phyloP scores from a whole-genome alignment of 2,797 vertebrate genomes.

The Enteromius afrohamiltoni region DNA sequence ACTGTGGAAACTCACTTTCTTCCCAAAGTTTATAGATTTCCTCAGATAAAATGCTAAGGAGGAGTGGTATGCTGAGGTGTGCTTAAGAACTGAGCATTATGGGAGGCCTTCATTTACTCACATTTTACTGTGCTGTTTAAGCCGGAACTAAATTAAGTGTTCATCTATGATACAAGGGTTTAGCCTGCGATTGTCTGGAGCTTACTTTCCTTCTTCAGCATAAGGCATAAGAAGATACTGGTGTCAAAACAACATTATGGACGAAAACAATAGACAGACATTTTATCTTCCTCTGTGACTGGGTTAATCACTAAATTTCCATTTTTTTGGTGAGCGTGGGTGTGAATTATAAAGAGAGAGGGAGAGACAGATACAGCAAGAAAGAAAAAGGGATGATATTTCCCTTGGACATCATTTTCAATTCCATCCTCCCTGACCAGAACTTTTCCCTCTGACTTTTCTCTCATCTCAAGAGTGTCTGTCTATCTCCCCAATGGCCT shows the following conservation, averaged over 20 bases:
- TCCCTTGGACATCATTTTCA: constrained; percentile 75
- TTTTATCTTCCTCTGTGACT: not conserved
- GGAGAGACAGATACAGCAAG: not conserved
- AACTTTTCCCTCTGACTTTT: constrained; percentile 28
- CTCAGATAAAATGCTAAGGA: not conserved
- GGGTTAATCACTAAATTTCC: not conserved
- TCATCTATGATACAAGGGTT: not conserved
- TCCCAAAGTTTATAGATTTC: constrained; percentile 14
- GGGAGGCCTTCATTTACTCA: constrained; percentile 63
- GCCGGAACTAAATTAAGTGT: not conserved
- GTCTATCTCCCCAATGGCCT: constrained; percentile 70
- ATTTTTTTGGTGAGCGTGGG: not conserved
- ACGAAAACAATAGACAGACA: not conserved
- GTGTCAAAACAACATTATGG: not conserved
- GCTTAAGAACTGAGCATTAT: constrained; percentile 72
- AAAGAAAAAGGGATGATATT: constrained; percentile 57
- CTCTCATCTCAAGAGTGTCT: constrained; percentile 41
- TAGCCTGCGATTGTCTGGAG: not conserved
- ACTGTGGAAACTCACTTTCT: constrained; percentile 75
- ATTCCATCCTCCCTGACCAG: constrained; percentile 71
- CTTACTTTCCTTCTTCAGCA: not conserved
- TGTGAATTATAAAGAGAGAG: not conserved
- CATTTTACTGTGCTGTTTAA: not conserved
- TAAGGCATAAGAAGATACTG: not conserved
- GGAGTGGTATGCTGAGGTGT: constrained; percentile 46